phyloP scores from a whole-genome alignment of 2,797 vertebrate species.

The Pangasius larnaudii region DNA sequence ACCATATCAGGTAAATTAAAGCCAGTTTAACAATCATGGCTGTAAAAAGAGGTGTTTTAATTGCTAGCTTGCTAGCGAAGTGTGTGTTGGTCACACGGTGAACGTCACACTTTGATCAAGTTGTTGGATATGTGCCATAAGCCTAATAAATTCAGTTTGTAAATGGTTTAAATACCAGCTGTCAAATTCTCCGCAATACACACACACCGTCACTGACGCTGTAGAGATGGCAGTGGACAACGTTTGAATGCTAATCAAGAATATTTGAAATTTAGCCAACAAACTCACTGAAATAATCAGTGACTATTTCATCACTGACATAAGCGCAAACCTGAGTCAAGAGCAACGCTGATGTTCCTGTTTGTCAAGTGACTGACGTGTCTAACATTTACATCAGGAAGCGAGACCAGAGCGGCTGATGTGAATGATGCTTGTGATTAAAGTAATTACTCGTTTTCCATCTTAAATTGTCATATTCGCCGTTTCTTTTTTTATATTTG shows the following conservation, averaged over 20 bases:
- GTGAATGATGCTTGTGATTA: background rate
- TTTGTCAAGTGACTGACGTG: background rate
- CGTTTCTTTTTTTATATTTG: background rate
- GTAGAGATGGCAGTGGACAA: background rate
- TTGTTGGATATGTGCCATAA: constrained; percentile 4
- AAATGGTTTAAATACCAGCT: background rate
- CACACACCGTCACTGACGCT: background rate
- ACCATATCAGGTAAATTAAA: too few species aligned
- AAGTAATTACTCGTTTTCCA: background rate
- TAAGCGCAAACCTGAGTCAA: background rate
- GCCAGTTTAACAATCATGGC: background rate
- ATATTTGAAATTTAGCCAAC: background rate
- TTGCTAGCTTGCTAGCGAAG: background rate
- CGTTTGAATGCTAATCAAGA: background rate
- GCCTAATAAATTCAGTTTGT: background rate
- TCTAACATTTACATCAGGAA: background rate
- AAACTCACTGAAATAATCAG: background rate
- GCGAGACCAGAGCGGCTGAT: background rate
- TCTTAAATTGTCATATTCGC: background rate
- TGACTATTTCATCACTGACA: background rate
- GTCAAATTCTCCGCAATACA: background rate
- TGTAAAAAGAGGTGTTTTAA: background rate
- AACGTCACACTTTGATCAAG: background rate
- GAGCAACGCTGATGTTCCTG: background rate
- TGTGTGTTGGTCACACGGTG: background rate